A percentile compares a stretch with the other conserved stretches of the same genome.
phyloP scores from a whole-genome alignment of 1,140 invertebrate species.

The Papilio aristodemus region DNA sequence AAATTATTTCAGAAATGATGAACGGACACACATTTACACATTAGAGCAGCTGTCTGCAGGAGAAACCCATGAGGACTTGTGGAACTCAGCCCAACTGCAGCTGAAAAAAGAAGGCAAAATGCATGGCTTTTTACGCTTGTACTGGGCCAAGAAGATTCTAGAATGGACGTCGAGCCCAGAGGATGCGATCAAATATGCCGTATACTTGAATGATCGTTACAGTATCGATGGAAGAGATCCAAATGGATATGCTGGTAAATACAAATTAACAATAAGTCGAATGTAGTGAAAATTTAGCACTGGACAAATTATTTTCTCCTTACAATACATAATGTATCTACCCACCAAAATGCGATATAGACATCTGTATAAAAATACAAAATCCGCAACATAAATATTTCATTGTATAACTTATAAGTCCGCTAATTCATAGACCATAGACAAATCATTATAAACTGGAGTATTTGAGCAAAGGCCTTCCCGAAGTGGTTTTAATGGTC shows the following conservation, averaged over 20 bases:
- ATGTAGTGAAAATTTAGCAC: constrained; percentile 54
- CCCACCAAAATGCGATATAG: no score
- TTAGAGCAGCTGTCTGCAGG: constrained; percentile 86
- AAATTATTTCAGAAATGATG: constrained; percentile 87
- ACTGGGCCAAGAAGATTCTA: constrained; percentile 96
- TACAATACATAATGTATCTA: no score
- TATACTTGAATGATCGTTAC: constrained; percentile 94
- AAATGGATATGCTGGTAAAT: constrained; percentile 96
- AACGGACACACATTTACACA: constrained; percentile 88
- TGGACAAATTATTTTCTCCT: no score
- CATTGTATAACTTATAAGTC: no score
- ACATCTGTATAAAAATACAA: no score
- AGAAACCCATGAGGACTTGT: constrained; percentile 92
- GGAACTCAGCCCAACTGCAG: constrained; percentile 95
- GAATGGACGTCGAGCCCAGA: constrained; percentile 92
- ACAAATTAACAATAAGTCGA: no score
- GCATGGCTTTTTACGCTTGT: constrained; percentile 96
- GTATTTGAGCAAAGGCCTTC: no score
- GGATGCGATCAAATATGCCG: constrained; percentile 87
- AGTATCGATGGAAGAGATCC: constrained; percentile 93
- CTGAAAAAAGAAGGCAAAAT: constrained; percentile 92
- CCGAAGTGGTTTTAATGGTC: no score
- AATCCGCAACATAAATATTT: no score
- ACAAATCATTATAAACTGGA: no score
- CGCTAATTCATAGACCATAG: no score